Base-by-base conservation (phyloP, 2,888 invertebrate species). In the Onchidella celtica region DNA sequence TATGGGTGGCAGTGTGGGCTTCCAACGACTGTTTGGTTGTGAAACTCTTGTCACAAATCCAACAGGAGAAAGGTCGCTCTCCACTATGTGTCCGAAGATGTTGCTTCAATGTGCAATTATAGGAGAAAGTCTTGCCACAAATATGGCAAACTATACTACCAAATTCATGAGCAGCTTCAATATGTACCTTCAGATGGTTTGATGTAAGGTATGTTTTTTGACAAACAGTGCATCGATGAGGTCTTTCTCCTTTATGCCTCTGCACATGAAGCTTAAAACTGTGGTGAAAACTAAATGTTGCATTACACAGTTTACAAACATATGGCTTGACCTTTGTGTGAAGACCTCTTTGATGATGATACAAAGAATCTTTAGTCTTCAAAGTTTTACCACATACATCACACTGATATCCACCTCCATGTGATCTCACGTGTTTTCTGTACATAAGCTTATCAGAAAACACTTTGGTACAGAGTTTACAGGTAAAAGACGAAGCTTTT, bases 181-280 rank as follows among this genome's bases (percentile, higher is more conserved):
- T 79, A 75, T 92, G 92, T 36, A 86, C 88, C 76, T 91, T 91
- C 6, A 92, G 87, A 83, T 92, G 92, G 36, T 87, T 88, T 2
- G 89, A 83, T 0, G 91, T 91, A 14, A 92, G 88, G 76, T 92
- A 92, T 0, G 91, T 89, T 84, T 91, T 92, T 6, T 85, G 85
- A 80, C 92, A 92, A 57, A 85, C 68, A 0, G 73, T 82, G 83
- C 92, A 92, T 70, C 87, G 78, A 82, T 89, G 85, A 2, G 92
- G 92, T 6, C 92, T 86, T 14, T 82, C 82, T 0, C 92, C 91
- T 14, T 85, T 79, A 83, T 92, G 92, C 61, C 89, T 88, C 36
- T 90, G 85, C 55, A 86, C 75, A 79, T 92, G 92, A 3, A 92
- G 88, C 57, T 90, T 88, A 24, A 89, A 86, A 75, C 91, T 91